Evolutionary conservation across 1,140 invertebrate genomes (phyloP).

Genomic region (Listronotus oregonensis): DNA sequence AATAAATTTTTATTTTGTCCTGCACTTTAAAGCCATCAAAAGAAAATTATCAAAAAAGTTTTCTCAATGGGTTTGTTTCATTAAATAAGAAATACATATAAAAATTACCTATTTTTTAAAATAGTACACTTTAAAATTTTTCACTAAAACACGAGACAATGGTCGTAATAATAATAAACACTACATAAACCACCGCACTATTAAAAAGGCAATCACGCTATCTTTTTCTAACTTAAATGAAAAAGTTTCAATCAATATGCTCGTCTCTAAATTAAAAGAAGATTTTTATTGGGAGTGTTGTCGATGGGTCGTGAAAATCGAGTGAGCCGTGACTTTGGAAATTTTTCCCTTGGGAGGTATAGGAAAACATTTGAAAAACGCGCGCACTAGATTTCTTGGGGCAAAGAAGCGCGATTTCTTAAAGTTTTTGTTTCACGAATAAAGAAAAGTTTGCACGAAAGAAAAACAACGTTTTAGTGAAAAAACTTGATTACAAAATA

Average conservation of each 20-base stretch:
- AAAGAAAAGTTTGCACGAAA: background rate
- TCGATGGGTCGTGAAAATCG: slow-evolving; percentile 21
- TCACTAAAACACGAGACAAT: too few relatives aligned
- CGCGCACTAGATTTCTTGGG: slow-evolving; percentile 8
- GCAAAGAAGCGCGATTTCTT: background rate
- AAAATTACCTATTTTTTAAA: too few relatives aligned
- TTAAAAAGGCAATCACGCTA: background rate
- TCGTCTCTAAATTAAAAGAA: slow-evolving; percentile 20
- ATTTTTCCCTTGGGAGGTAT: slow-evolving; percentile 27
- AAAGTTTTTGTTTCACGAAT: slow-evolving; percentile 5
- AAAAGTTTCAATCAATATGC: slow-evolving; percentile 22
- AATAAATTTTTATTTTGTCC: too few relatives aligned
- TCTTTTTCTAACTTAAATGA: slow-evolving; percentile 13
- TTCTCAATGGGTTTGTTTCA: too few relatives aligned
- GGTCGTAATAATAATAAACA: background rate
- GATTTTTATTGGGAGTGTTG: slow-evolving; percentile 17
- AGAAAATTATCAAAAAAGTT: too few relatives aligned
- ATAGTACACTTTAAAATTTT: too few relatives aligned
- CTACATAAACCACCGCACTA: slow-evolving; percentile 10
- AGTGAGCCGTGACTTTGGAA: slow-evolving; percentile 29
- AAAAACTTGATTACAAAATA: too few relatives aligned
- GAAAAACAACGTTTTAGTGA: too few relatives aligned
- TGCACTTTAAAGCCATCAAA: too few relatives aligned
- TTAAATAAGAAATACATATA: too few relatives aligned
- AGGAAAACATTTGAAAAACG: slow-evolving; percentile 30